Evolutionary conservation across 2,888 invertebrate genomes (phyloP).

Genomic region (Caenorhabditis auriculariae): DNA sequence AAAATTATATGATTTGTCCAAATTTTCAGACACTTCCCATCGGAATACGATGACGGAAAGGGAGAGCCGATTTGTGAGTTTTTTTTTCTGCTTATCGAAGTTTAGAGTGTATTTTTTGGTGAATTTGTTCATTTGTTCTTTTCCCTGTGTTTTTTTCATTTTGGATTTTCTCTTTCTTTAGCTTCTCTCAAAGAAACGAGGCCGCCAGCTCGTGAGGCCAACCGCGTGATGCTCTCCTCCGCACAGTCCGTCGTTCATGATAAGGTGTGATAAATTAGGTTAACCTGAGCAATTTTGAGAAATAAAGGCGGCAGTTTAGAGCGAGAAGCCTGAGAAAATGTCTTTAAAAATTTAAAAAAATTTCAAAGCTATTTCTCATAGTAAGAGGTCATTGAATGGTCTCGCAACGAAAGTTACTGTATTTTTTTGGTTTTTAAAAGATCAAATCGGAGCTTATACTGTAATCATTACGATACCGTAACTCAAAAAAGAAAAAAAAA

Average conservation of each 20-base stretch:
- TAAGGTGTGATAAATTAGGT: slow-evolving; percentile 27
- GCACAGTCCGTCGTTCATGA: slow-evolving; percentile 56
- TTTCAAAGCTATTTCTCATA: too few species aligned
- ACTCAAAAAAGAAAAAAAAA: too few species aligned
- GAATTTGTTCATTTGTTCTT: neutral
- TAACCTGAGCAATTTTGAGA: neutral
- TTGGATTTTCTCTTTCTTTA: slow-evolving; percentile 12
- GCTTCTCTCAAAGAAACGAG: slow-evolving; percentile 39
- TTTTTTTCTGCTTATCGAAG: neutral
- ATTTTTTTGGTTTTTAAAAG: too few species aligned
- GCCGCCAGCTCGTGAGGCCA: slow-evolving; percentile 56
- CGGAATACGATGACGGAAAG: slow-evolving; percentile 60
- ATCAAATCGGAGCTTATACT: too few species aligned
- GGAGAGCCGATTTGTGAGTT: slow-evolving; percentile 58
- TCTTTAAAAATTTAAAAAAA: too few species aligned
- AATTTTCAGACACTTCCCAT: slow-evolving; percentile 53
- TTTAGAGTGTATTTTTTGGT: neutral
- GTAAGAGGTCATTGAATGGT: too few species aligned
- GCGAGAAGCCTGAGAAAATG: too few species aligned
- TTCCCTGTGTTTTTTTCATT: neutral
- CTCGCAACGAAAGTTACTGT: too few species aligned
- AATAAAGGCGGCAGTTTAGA: neutral
- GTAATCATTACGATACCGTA: too few species aligned
- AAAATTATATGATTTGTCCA: neutral
- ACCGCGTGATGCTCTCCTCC: slow-evolving; percentile 55